Evolutionary conservation across 2,113 vertebrate genomes (phyloP), one percentile per base, ranked within the genome.

Genomic region (Spheniscus mendiculus): DNA sequence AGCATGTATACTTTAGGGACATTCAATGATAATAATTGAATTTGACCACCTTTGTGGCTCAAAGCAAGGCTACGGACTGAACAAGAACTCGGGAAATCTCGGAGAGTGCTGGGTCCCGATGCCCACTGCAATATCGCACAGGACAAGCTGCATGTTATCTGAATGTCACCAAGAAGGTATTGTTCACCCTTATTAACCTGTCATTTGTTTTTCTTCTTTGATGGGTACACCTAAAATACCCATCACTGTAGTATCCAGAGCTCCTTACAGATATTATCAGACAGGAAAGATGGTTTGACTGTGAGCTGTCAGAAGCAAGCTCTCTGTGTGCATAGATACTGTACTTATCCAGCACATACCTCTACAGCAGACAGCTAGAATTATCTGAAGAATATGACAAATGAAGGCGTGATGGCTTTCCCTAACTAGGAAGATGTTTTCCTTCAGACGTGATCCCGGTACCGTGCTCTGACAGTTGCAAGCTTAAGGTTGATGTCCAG

Each of bases 341-440:
- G 27, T 65, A 76, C 11, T 34, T 94, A 96, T 4, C 82, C 82
- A 94, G 53, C 2, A 6, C 29, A 65, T 26, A 58, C 15, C 65
- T 91, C 56, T 76, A 52, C 50, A 47, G 70, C 66, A 91, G 81
- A 76, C 62, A 89, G 73, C 36, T 83, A 79, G 81, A 89, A 85
- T 95, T 91, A 95, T 82, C 62, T 83, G 62, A 95, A 89, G 70
- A 94, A 84, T 34, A 29, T 85, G 87, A 95, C 87, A 93, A 93
- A 91, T 38, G 58, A 87, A 93, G 87, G 66, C 3, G 5, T 80
- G 87, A 73, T 5, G 0, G 29, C 53, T 95, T 91, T 84, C 29
- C 66, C 58, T 73, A 53, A 62, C 78, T 58, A 62, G 36, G 53
- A 94, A 87, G 61, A 93, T 61, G n/a, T 95, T 97, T 96, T 76